Conservation (phyloP, 2,113 vertebrate species). For the Ptychochromis oligacanthus region DNA sequence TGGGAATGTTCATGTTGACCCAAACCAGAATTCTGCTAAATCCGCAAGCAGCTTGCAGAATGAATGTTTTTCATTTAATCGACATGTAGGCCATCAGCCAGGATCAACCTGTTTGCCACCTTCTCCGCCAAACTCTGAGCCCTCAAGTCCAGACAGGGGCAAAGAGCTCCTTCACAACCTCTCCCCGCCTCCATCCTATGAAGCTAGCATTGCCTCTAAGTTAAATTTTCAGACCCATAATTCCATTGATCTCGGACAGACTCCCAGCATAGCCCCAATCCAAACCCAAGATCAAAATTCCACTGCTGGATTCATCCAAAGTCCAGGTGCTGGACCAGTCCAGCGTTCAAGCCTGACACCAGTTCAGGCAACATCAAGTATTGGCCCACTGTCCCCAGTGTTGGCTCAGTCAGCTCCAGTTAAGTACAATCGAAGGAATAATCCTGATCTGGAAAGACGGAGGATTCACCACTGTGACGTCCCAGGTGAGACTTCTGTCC, state of each 20-base stretch:
- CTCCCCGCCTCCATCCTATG: slow-evolving; percentile 92
- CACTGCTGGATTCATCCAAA: slow-evolving; percentile 15
- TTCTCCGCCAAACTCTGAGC: slow-evolving; percentile 94
- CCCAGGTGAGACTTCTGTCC: slow-evolving; percentile 79
- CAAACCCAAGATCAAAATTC: slow-evolving; percentile 34
- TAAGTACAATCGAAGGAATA: slow-evolving; percentile 91
- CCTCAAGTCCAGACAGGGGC: slow-evolving; percentile 91
- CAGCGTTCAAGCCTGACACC: slow-evolving; percentile 80
- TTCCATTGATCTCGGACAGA: slow-evolving; percentile 20
- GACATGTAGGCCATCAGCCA: slow-evolving; percentile 79
- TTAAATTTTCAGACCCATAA: slow-evolving; percentile 83
- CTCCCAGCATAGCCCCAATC: slow-evolving; percentile 9
- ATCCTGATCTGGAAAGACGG: slow-evolving; percentile 95
- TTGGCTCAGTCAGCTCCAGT: slow-evolving; percentile 80
- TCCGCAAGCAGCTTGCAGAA: slow-evolving; percentile 79
- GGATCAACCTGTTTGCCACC: slow-evolving; percentile 90
- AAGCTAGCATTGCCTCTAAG: slow-evolving; percentile 93
- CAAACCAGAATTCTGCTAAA: slow-evolving; percentile 83
- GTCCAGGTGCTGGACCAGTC: slow-evolving; percentile 45
- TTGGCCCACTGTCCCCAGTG: slow-evolving; percentile 82
- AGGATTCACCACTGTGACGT: slow-evolving; percentile 97
- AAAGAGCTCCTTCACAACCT: slow-evolving; percentile 91
- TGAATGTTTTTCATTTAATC: slow-evolving; percentile 83
- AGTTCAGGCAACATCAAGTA: slow-evolving; percentile 68
- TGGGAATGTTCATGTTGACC: slow-evolving; percentile 80